A percentile compares a stretch with the other conserved stretches of the same genome.
These are phyloP conservation scores for Philereme transversata DNA, from an alignment of 2,888 invertebrate genomes.

Conservation along the genomic window DNA sequence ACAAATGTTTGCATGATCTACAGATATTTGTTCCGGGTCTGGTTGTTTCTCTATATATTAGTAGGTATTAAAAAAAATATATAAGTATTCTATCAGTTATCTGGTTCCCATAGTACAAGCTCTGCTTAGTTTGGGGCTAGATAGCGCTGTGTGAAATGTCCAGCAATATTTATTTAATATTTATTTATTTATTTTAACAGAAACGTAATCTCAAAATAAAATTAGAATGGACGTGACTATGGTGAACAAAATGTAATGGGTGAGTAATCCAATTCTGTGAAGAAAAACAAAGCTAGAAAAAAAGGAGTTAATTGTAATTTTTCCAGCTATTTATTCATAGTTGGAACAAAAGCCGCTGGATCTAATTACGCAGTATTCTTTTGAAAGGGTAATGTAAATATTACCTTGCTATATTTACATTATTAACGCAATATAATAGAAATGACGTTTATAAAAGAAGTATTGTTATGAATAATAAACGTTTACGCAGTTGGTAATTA, in stretches of 20 bases:
- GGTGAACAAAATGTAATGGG: background rate
- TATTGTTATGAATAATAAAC: background rate
- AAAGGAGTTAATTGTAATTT: background rate
- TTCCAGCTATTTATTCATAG: background rate
- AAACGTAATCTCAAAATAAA: too few species aligned
- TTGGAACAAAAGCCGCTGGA: background rate
- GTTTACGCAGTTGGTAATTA: slow-evolving; percentile 7
- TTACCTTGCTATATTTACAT: background rate
- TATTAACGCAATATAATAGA: slow-evolving; percentile 1
- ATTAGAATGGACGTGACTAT: background rate
- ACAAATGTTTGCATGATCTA: too few species aligned
- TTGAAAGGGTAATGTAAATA: background rate
- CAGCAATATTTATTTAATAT: too few species aligned
- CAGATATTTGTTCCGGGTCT: too few species aligned
- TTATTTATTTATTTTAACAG: too few species aligned
- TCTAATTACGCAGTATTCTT: background rate
- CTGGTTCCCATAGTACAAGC: too few species aligned
- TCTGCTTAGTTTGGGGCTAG: too few species aligned
- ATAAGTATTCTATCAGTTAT: too few species aligned
- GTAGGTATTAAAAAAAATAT: too few species aligned
- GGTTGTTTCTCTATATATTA: too few species aligned
- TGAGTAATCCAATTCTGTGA: background rate
- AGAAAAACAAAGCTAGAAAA: background rate
- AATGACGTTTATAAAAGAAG: slow-evolving; percentile 5
- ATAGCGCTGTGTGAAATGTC: too few species aligned